These are phyloP conservation scores for Gallinago jamesoni DNA, from an alignment of 2,113 vertebrate species.

Conservation along the genomic window DNA sequence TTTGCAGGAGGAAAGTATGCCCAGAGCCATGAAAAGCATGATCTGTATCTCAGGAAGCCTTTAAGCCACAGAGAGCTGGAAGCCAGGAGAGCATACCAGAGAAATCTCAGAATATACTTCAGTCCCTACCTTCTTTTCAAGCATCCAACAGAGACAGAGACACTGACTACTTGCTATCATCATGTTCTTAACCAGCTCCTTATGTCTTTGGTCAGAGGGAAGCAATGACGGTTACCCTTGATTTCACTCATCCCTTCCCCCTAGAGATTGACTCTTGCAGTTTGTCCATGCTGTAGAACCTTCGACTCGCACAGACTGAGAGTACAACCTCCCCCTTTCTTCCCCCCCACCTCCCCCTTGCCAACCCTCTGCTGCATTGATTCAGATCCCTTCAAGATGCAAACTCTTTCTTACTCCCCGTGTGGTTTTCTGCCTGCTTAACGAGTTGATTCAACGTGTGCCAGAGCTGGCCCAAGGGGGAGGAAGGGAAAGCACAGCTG, in stretches of 20 bases:
- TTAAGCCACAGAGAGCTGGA: neutral
- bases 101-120: neutral
- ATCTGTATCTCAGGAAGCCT: neutral
- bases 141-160: neutral
- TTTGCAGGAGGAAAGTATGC: neutral
- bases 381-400: neutral
- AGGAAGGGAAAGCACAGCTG: conserved; percentile 5
- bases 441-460: neutral
- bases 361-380: neutral
- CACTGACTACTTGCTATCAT: neutral
- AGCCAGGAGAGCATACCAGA: neutral
- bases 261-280: neutral
- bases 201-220: neutral
- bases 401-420: neutral
- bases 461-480: neutral
- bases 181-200: neutral
- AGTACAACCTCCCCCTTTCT: neutral
- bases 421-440: neutral
- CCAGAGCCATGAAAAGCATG: neutral
- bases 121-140: neutral
- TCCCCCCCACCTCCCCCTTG: neutral
- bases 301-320: accelerated
- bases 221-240: neutral
- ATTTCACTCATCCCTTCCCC: neutral
- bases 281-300: neutral